Conservation (phyloP, 2,113 vertebrate species). For the Promerops cafer region DNA sequence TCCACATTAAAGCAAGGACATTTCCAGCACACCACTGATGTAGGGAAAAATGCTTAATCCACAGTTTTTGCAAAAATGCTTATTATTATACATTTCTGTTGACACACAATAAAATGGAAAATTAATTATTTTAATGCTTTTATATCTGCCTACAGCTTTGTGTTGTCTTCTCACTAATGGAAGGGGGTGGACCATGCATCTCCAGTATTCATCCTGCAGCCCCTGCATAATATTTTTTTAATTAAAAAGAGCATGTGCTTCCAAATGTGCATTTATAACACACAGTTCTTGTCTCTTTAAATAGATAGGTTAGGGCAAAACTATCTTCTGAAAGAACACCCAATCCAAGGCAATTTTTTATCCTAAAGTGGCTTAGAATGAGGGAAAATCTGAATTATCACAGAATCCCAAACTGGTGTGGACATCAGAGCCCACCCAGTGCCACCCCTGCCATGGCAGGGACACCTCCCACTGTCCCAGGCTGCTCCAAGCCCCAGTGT, state of each 20-base stretch:
- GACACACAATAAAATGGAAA: constrained; percentile 14
- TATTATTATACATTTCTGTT: constrained; percentile 31
- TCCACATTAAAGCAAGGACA: not conserved
- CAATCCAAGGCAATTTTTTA: not conserved
- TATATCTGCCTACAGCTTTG: not conserved
- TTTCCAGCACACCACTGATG: not conserved
- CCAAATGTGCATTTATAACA: not conserved
- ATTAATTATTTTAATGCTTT: constrained; percentile 58
- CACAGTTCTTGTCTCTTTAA: not conserved
- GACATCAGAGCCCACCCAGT: accelerated
- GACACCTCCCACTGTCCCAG: not conserved
- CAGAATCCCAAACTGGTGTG: not conserved
- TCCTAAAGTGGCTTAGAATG: not conserved
- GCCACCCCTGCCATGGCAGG: not conserved
- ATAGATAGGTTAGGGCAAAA: not conserved
- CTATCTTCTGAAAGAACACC: not conserved
- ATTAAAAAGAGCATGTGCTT: not conserved
- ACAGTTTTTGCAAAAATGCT: constrained; percentile 28
- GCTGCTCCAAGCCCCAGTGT: accelerated
- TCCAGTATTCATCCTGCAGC: not conserved
- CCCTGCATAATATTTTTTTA: not conserved
- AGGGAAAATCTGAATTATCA: not conserved
- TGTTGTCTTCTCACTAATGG: not conserved
- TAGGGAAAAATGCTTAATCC: constrained; percentile 23
- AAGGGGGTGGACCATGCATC: not conserved